Conservation (phyloP, 2,113 vertebrate species). For the Cephalophus harveyi region DNA sequence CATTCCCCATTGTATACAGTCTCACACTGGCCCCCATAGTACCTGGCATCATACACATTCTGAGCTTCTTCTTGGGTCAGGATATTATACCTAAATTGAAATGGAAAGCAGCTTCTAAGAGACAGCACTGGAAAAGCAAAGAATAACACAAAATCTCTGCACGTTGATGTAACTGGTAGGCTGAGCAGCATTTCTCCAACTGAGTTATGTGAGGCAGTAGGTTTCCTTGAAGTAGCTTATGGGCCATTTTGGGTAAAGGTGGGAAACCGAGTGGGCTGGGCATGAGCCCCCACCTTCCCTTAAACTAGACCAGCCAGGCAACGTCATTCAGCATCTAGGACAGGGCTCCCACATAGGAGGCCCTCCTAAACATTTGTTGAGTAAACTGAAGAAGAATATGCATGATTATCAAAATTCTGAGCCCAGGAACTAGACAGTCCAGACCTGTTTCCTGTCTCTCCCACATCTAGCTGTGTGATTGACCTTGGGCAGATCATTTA, state of each 20-base stretch:
- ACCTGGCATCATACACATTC: conserved; percentile 83
- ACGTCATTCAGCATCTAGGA: not conserved
- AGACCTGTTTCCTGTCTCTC: not conserved
- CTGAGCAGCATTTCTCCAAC: not conserved
- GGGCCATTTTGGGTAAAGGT: not conserved
- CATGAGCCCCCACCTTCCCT: not conserved
- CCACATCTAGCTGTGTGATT: not conserved
- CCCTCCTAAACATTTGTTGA: not conserved
- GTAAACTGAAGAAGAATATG: not conserved
- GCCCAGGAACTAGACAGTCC: not conserved
- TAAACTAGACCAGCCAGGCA: not conserved
- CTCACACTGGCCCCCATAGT: conserved; percentile 90
- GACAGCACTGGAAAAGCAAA: not conserved
- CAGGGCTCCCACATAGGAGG: not conserved
- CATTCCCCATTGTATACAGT: conserved; percentile 94
- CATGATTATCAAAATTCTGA: not conserved
- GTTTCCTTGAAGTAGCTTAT: not conserved
- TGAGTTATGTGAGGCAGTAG: not conserved
- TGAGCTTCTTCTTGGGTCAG: conserved; percentile 80
- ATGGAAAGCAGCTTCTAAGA: not conserved
- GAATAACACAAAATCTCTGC: not conserved
- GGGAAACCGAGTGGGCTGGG: not conserved
- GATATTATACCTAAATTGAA: conserved; percentile 84
- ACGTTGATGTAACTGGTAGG: not conserved
- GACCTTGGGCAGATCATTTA: not conserved